phyloP scores from a whole-genome alignment of 2,888 invertebrate genomes.

The Eurytoma californica region DNA sequence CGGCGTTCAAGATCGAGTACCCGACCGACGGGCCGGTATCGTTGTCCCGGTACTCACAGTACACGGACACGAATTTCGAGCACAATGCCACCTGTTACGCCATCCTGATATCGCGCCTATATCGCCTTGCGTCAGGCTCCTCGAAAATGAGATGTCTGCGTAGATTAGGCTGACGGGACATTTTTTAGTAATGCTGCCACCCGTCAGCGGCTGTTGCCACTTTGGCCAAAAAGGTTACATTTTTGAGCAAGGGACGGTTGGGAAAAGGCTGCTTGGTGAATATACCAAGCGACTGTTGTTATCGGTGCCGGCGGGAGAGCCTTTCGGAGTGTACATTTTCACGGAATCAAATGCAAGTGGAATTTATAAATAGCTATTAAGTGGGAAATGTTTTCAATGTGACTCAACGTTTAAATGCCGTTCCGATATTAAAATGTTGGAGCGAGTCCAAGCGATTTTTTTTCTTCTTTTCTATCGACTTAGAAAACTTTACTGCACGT shows the following conservation, averaged over 20 bases:
- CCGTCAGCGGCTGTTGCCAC: too few species aligned
- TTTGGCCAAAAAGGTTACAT: too few species aligned
- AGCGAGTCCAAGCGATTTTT: constrained; percentile 18
- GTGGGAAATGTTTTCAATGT: constrained; percentile 14
- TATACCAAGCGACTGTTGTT: neutral
- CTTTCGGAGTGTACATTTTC: neutral
- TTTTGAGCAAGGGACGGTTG: too few species aligned
- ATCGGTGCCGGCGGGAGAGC: neutral
- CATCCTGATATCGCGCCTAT: neutral
- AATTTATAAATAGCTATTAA: constrained; percentile 5
- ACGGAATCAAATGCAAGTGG: neutral
- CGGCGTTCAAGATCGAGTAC: constrained; percentile 50
- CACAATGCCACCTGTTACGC: constrained; percentile 53
- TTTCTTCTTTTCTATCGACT: neutral
- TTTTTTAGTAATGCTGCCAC: neutral
- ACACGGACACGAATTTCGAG: constrained; percentile 38
- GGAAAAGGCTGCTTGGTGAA: too few species aligned
- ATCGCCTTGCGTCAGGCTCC: constrained; percentile 6
- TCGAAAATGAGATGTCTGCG: neutral
- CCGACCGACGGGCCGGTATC: neutral
- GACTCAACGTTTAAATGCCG: constrained; percentile 32
- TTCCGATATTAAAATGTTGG: constrained; percentile 28
- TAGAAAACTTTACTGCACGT: neutral
- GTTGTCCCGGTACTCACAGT: neutral
- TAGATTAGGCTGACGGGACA: neutral